Evolutionary conservation across 2,888 invertebrate genomes (phyloP), one percentile per base, ranked within the genome.

Genomic region (Drosophila colorata): DNA sequence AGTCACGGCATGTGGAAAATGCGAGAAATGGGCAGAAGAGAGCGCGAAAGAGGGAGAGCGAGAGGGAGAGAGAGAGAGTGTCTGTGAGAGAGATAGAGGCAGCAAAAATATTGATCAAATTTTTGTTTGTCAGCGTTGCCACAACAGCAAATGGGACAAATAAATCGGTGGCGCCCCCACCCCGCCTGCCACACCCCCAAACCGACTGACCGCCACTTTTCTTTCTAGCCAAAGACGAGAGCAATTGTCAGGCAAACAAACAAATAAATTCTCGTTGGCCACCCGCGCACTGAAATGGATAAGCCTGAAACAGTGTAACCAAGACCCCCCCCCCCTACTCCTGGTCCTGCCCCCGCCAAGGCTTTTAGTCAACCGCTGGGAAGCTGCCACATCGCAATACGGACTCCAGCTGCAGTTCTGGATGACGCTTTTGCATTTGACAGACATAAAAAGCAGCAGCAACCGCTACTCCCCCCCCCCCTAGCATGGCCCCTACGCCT

Each of bases 71-170:
- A 0, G 14, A 14, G 67, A 6, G 18, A n/a, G 46, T 8, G 35
- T 0, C n/a, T 37, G 46, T 33, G 40, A n/a, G 33, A 41, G 44
- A 5, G 38, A n/a, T 38, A 35, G 31, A 41, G 57, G 35, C 51
- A 51, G 58, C 49, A 44, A 66, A 51, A 76, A 60, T 85, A 85
- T 85, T 89, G 85, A 85, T 85, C 88, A 89, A 85, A 89, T 85
- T 88, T 74, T 80, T 88, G 67, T 71, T 71, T 74, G 80, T 57
- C 70, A 64, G 69, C 80, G 80, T 79, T 75, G 79, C 75, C 76
- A 76, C 79, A 79, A 74, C 79, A 79, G 75, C 76, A 57, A 61
- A 52, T 53, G 63, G 68, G 59, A 78, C 68, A 78, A 78, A 78
- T 68, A 68, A 73, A 64, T 63, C 51, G 74, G 23, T 28, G 11